Percentiles rank a stretch among this genome's conserved stretches.
These are phyloP conservation scores for Lysandra coridon DNA, from an alignment of 2,888 invertebrate species.

Conservation along the genomic window DNA sequence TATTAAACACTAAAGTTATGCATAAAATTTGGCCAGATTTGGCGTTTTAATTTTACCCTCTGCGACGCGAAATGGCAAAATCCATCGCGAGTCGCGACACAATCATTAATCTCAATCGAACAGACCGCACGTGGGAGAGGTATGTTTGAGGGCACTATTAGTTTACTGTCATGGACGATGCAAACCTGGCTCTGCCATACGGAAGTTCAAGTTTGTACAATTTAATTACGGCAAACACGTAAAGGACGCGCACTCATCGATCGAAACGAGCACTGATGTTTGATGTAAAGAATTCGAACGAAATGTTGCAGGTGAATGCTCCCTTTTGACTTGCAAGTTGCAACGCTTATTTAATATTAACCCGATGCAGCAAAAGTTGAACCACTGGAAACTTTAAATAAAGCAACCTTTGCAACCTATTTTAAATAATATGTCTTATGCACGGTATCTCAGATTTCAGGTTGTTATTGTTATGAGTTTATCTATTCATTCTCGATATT, in stretches of 20 bases:
- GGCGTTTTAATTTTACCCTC: neutral
- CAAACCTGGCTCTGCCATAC: neutral
- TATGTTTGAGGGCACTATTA: neutral
- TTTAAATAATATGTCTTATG: too few species aligned
- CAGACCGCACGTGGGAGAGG: neutral
- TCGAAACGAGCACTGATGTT: neutral
- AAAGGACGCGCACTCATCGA: slow-evolving; percentile 7
- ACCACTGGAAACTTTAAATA: neutral
- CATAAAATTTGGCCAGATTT: neutral
- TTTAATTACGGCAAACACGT: slow-evolving; percentile 2
- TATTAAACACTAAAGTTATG: neutral
- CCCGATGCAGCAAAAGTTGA: neutral
- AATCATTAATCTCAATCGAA: slow-evolving; percentile 19
- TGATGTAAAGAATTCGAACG: neutral
- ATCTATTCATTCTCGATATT: too few species aligned
- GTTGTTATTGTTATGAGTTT: too few species aligned
- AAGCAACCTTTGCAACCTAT: neutral
- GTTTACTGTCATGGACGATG: slow-evolving; percentile 11
- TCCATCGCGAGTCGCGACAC: neutral
- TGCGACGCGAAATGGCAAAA: neutral
- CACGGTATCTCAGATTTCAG: too few species aligned
- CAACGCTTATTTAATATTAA: neutral
- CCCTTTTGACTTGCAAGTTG: neutral
- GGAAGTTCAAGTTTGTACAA: slow-evolving; percentile 1
- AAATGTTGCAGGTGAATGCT: slow-evolving; percentile 11